Evolutionary conservation across 2,797 vertebrate genomes (phyloP).

Genomic region (Pangasius sanitwongsei): DNA sequence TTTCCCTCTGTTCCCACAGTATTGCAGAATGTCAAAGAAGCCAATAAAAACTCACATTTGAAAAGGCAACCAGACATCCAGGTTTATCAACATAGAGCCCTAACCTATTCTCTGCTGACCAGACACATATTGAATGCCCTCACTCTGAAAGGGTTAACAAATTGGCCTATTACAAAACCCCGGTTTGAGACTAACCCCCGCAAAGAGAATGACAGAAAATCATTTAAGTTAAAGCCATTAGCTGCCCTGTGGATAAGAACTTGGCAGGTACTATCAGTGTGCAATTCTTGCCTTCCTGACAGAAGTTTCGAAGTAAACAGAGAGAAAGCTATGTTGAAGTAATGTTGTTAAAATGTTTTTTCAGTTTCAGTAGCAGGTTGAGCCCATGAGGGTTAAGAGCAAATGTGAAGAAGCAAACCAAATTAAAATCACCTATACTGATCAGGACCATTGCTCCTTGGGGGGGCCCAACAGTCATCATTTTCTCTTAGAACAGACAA

Average conservation of each 20-base stretch:
- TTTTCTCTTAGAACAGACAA: constrained; percentile 43
- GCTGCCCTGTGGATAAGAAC: constrained; percentile 56
- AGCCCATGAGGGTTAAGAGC: constrained; percentile 46
- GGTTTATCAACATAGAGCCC: constrained; percentile 60
- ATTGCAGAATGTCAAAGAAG: constrained; percentile 48
- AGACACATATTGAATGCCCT: constrained; percentile 61
- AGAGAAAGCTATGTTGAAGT: constrained; percentile 48
- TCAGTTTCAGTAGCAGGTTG: constrained; percentile 26
- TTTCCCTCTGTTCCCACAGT: constrained; percentile 24
- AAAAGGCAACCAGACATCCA: constrained; percentile 59
- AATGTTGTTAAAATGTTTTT: constrained; percentile 53
- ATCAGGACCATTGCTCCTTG: constrained; percentile 31
- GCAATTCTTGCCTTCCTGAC: constrained; percentile 54
- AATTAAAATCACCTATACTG: constrained; percentile 48
- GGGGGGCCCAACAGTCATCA: constrained; percentile 30
- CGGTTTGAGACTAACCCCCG: constrained; percentile 58
- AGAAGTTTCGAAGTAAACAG: constrained; percentile 50
- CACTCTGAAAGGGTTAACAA: constrained; percentile 65
- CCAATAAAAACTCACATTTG: constrained; percentile 56
- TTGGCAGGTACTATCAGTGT: constrained; percentile 61
- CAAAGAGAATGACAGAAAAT: constrained; percentile 67
- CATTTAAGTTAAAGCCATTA: constrained; percentile 65
- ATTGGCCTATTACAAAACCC: constrained; percentile 60
- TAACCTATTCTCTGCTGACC: constrained; percentile 58
- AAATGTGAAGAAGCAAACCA: constrained; percentile 41